Evolutionary conservation across 1,140 invertebrate species (phyloP).

Genomic region (Homarus americanus): DNA sequence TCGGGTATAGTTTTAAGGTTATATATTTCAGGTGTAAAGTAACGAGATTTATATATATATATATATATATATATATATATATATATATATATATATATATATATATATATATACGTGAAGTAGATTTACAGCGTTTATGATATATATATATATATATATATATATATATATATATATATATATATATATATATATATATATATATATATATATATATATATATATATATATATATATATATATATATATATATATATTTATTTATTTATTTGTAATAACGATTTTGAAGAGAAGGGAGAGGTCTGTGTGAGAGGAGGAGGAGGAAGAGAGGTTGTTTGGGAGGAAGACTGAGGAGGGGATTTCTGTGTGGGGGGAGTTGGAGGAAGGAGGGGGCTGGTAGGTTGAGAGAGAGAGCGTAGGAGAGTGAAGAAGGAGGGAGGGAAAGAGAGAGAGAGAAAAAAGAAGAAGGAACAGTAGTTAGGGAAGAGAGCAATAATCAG

Average conservation of each 20-base stretch:
- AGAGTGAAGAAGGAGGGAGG: neutral
- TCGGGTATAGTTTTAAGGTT: no score
- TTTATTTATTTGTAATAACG: neutral
- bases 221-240: slow-evolving; percentile 8
- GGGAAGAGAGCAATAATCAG: neutral
- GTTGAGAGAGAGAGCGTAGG: neutral
- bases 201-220: slow-evolving; percentile 8
- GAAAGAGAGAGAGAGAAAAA: neutral
- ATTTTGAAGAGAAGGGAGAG: no score
- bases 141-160: slow-evolving; percentile 10
- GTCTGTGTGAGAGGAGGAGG: neutral
- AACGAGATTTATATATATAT: no score
- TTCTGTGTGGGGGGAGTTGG: neutral
- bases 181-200: slow-evolving; percentile 3
- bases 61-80: no score
- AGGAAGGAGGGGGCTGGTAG: neutral
- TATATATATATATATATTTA: neutral
- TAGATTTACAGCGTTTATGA: no score
- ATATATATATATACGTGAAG: no score
- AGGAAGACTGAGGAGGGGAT: neutral
- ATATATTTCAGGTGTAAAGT: no score
- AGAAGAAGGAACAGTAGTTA: neutral
- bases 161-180: slow-evolving; percentile 3
- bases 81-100: no score
- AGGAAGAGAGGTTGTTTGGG: neutral